Percentiles rank a stretch among this genome's conserved stretches.
Evolutionary conservation across 2,113 vertebrate species (phyloP).

Genomic region (Opisthocomus hoazin): DNA sequence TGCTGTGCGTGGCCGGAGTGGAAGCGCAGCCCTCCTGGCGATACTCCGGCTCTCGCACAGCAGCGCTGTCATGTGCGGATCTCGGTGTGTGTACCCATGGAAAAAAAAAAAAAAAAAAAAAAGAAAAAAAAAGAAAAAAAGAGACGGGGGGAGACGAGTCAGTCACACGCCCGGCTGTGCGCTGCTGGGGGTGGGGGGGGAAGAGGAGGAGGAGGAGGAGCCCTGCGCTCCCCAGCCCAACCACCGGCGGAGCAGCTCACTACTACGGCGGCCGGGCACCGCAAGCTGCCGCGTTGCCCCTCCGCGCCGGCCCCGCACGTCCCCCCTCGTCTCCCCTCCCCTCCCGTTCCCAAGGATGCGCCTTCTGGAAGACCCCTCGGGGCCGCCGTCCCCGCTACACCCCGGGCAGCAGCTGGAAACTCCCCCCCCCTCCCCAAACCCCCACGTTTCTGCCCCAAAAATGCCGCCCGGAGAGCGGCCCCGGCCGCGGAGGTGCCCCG

Average conservation of each 20-base stretch:
- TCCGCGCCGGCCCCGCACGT: not conserved
- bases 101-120: not conserved
- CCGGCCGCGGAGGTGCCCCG: not conserved
- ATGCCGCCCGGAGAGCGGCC: too few relatives aligned
- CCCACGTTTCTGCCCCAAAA: not conserved
- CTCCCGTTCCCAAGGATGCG: not conserved
- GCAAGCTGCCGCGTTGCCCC: not conserved
- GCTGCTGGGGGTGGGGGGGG: not conserved
- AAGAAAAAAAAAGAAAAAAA: not conserved
- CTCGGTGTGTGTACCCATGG: constrained; percentile 24
- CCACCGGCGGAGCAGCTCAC: constrained; percentile 40
- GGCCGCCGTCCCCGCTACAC: not conserved
- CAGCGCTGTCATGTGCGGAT: constrained; percentile 47
- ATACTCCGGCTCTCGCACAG: constrained; percentile 21
- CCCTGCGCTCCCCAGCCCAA: constrained; percentile 64
- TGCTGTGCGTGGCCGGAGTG: too few relatives aligned
- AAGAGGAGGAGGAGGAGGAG: constrained; percentile 62
- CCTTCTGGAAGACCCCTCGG: not conserved
- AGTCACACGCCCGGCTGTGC: constrained; percentile 7
- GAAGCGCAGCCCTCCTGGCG: constrained; percentile 43
- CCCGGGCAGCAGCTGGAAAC: not conserved
- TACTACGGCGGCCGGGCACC: not conserved
- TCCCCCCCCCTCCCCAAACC: too few relatives aligned
- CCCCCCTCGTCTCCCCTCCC: not conserved
- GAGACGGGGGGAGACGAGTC: not conserved